phyloP scores from a whole-genome alignment of 2,888 invertebrate species.

The Liopterus haemorrhoidalis region DNA sequence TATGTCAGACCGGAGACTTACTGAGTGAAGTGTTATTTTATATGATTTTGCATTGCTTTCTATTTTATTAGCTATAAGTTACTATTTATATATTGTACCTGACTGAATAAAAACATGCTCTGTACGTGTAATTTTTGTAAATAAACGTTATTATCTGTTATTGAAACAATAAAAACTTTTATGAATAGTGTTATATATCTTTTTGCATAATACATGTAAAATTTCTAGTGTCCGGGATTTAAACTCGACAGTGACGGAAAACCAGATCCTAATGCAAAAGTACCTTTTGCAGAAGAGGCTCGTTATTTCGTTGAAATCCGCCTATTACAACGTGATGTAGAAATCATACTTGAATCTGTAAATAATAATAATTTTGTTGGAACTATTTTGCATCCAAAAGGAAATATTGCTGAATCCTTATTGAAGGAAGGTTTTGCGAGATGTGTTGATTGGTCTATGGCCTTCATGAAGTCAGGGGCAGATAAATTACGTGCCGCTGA shows the following conservation, averaged over 20 bases:
- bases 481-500: constrained; percentile 81
- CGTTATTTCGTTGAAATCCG: constrained; percentile 88
- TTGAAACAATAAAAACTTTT: constrained; percentile 7
- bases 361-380: constrained; percentile 93
- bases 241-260: constrained; percentile 69
- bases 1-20: too few relatives aligned
- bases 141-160: background rate
- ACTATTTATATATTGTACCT: too few relatives aligned
- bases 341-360: constrained; percentile 84
- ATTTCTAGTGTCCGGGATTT: constrained; percentile 64
- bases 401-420: constrained; percentile 90
- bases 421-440: constrained; percentile 86
- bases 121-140: too few relatives aligned
- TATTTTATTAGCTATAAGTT: too few relatives aligned
- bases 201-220: constrained; percentile 26
- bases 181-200: constrained; percentile 6
- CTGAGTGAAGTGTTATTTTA: constrained; percentile 10
- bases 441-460: constrained; percentile 91
- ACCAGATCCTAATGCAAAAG: constrained; percentile 59
- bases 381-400: constrained; percentile 83
- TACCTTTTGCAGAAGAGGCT: constrained; percentile 82
- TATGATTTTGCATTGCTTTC: constrained; percentile 11
- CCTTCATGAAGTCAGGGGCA: constrained; percentile 70
- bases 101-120: too few relatives aligned
- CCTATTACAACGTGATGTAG: constrained; percentile 84